A percentile compares a stretch with the other conserved stretches of the same genome.
Conservation (phyloP, 1,140 invertebrate genomes). For the Batillaria attramentaria region DNA sequence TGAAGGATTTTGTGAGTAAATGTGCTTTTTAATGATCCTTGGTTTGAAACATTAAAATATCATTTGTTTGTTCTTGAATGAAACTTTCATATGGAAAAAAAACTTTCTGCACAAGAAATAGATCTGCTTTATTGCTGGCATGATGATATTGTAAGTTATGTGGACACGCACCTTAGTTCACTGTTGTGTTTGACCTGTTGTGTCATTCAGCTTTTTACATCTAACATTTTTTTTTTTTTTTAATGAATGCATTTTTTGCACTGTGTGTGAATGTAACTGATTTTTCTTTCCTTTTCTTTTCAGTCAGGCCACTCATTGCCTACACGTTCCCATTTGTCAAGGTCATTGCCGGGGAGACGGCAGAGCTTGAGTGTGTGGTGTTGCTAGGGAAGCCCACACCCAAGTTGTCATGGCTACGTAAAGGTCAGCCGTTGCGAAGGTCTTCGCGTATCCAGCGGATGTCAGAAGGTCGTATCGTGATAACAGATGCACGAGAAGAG, state of each 20-base stretch:
- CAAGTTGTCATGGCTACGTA: conserved; percentile 70
- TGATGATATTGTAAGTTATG: too few species aligned
- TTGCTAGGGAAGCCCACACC: conserved; percentile 73
- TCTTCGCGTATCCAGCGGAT: conserved; percentile 39
- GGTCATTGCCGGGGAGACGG: conserved; percentile 58
- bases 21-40: too few species aligned
- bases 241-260: background rate
- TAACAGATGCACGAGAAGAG: conserved; percentile 56
- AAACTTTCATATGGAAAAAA: too few species aligned
- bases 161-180: too few species aligned
- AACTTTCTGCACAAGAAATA: too few species aligned
- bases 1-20: too few species aligned
- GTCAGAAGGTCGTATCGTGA: conserved; percentile 50
- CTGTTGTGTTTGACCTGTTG: too few species aligned
- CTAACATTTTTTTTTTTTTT: conserved; percentile 23
- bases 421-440: conserved; percentile 54
- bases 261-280: background rate
- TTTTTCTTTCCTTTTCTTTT: conserved; percentile 14
- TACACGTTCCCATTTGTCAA: conserved; percentile 65
- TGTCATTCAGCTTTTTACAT: too few species aligned
- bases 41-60: too few species aligned
- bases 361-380: conserved; percentile 69
- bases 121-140: too few species aligned
- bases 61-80: too few species aligned
- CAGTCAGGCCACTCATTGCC: conserved; percentile 68